Base-by-base conservation (phyloP, 2,888 invertebrate genomes). In the Tuta absoluta region DNA sequence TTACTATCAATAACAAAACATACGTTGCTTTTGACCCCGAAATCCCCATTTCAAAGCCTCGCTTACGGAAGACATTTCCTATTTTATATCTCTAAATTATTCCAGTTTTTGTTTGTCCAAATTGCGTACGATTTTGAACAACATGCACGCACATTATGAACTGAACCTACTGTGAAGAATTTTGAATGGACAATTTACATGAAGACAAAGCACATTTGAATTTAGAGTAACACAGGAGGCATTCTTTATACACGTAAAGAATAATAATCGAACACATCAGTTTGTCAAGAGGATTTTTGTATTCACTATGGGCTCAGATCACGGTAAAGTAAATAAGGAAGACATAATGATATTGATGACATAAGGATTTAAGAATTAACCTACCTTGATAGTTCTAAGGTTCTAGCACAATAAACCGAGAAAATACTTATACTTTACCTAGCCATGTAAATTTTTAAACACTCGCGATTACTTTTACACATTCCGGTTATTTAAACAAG, bases 191-290 rank as follows among this genome's bases (percentile, higher is more conserved):
- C 38, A 2, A 21, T 62, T 62, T 62, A 53, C 51, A 62, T 62
- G 11, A 12, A 17, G 11, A 62, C 62, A 62, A 62, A 62, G 53
- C n/a, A 5, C 8, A 62, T 62, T 62, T 37, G 62, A 38, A 62
- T 62, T 41, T 53, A 62, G 62, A 53, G 53, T 53, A 38, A 49
- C 11, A 62, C 28, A 12, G 21, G 61, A 45, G 28, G 49, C 62
- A 51, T 62, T 49, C 37, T 49, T n/a, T 21, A 62, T 38, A 62
- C 62, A 33, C 38, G 53, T 8, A 23, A 24, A 14, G 62, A 62
- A 62, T 33, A 14, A 28, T 19, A 56, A 56, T 56, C 1, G 17
- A 56, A 28, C 17, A 23, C n/a, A 33, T 56, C 14, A 2, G 14
- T 28, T 28, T 8, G 10, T 17, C 17, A 28, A 56, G 33, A n/a